Evolutionary conservation across 2,888 invertebrate species (phyloP).

Genomic region (Thera britannica): DNA sequence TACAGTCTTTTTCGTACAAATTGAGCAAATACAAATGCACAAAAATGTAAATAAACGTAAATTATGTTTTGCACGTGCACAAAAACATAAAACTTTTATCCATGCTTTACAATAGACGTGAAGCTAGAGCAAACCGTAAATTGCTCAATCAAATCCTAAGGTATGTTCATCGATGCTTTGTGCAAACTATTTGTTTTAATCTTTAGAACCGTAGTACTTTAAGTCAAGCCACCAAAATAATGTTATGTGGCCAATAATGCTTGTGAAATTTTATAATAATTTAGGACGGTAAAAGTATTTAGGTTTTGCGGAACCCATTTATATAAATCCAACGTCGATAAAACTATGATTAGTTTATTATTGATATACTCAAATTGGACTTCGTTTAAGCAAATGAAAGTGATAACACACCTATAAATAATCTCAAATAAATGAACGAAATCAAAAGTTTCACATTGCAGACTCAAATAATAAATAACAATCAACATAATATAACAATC

Average conservation of each 20-base stretch:
- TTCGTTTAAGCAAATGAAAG: not conserved
- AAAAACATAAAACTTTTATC: not conserved
- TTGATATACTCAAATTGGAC: not conserved
- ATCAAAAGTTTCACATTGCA: slow-evolving; percentile 19
- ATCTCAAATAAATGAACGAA: slow-evolving; percentile 6
- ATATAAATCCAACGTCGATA: not conserved
- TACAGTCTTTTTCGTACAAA: not conserved
- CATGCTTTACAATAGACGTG: not conserved
- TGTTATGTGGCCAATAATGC: too few species aligned
- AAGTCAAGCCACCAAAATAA: too few species aligned
- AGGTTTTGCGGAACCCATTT: too few species aligned
- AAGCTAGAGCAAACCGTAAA: slow-evolving; percentile 15
- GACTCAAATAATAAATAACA: slow-evolving; percentile 29
- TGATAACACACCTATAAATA: not conserved
- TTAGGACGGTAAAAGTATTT: too few species aligned
- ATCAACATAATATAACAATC: slow-evolving; percentile 31
- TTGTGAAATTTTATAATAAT: too few species aligned
- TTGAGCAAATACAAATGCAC: not conserved
- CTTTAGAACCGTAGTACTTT: too few species aligned
- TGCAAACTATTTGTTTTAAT: too few species aligned
- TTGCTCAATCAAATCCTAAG: slow-evolving; percentile 5
- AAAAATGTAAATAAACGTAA: not conserved
- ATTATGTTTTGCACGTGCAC: not conserved
- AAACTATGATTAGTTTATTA: not conserved
- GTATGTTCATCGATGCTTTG: not conserved